phyloP scores from a whole-genome alignment of 2,888 invertebrate genomes.

The Aelia acuminata region DNA sequence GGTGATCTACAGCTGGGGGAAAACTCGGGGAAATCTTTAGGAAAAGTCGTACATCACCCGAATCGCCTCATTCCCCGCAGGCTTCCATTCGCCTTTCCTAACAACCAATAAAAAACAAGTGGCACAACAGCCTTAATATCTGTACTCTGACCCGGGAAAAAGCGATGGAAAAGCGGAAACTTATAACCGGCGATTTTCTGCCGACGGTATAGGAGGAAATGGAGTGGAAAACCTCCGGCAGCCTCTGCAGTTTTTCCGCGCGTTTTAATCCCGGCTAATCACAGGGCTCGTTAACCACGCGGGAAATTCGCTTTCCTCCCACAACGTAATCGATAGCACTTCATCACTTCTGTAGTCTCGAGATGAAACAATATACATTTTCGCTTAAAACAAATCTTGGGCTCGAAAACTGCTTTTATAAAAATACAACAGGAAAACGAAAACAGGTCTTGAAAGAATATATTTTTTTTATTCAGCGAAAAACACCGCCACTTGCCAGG shows the following conservation, averaged over 20 bases:
- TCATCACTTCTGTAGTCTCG: background rate
- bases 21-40: slow-evolving; percentile 45
- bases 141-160: background rate
- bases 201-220: slow-evolving; percentile 26
- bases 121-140: slow-evolving; percentile 45
- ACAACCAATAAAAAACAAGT: slow-evolving; percentile 48
- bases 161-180: slow-evolving; percentile 26
- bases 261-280: slow-evolving; percentile 48
- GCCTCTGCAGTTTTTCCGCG: slow-evolving; percentile 35
- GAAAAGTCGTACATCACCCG: slow-evolving; percentile 35
- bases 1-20: slow-evolving; percentile 17
- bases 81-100: slow-evolving; percentile 21
- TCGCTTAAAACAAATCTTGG: background rate
- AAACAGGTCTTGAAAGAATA: no score
- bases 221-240: slow-evolving; percentile 23
- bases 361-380: slow-evolving; percentile 28
- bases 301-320: slow-evolving; percentile 43
- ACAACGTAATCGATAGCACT: slow-evolving; percentile 37
- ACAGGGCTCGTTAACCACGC: slow-evolving; percentile 32
- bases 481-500: no score
- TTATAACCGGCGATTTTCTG: slow-evolving; percentile 26
- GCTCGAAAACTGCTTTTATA: background rate
- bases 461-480: no score
- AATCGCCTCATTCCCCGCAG: slow-evolving; percentile 42
- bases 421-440: no score